Evolutionary conservation across 2,888 invertebrate species (phyloP), one percentile per base, ranked within the genome.

Genomic region (Steinernema carpocapsae): DNA sequence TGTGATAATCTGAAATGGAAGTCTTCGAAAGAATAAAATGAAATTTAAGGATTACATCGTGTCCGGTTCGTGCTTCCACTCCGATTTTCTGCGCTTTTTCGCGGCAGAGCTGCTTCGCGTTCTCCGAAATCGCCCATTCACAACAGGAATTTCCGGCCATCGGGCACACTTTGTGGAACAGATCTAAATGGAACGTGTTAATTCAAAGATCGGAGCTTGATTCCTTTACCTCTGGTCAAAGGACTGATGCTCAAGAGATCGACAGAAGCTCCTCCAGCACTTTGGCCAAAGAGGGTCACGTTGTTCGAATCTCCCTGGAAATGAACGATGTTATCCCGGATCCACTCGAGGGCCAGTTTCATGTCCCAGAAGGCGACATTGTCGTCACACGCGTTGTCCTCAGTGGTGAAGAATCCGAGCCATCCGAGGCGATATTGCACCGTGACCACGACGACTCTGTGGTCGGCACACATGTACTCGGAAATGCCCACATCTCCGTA

Each of bases 361-460:
- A 82, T 81, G 71, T 84, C 84, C 84, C 84, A 84, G 10, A 84
- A 76, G 3, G 79, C 84, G 24, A 81, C 73, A 56, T 84, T 84
- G 26, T 80, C 82, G 1, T 79, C 79, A 71, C 82, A 83, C 1
- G 76, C 77, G 48, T 77, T 76, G 74, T 83, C 83, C 2, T 43
- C 73, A 19, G 83, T 83, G 12, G 80, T 78, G 75, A 84, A 82
- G 76, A 84, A 84, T 24, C 84, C 84, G n/a, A 84, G 78, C 0
- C 79, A 76, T 10, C 84, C 84, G 1, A 84, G 75, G 2, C 74
- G 14, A 24, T 70, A 74, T 24, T 74, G 45, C 1, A 70, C 22
- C n/a, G 48, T 71, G 19, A 74, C 48, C 43, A 73, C 73, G 32
- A 73, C 59, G 22, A 52, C 52, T n/a, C 42, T 51, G 45, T 42